These are phyloP conservation scores for Limonius californicus DNA, from an alignment of 1,140 invertebrate species.

Conservation along the genomic window DNA sequence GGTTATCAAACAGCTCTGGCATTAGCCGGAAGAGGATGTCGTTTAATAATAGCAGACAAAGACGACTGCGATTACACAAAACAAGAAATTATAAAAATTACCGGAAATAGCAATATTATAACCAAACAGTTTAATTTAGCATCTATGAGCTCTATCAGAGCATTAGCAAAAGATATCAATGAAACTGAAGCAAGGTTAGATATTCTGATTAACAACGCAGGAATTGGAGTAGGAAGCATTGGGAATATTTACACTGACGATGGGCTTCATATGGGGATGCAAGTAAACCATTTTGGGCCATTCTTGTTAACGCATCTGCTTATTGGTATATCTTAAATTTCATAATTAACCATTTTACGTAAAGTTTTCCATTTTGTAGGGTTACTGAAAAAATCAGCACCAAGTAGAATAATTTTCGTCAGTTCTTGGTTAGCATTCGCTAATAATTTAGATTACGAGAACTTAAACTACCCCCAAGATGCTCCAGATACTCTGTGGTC, in stretches of 20 bases:
- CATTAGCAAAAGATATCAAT: constrained; percentile 50
- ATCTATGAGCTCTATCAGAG: constrained; percentile 49
- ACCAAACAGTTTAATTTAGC: constrained; percentile 46
- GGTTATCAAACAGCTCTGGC: constrained; percentile 41
- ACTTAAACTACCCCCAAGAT: neutral
- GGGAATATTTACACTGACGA: constrained; percentile 54
- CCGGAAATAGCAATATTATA: constrained; percentile 44
- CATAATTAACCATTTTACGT: neutral
- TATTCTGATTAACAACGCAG: constrained; percentile 66
- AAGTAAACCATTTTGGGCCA: constrained; percentile 64
- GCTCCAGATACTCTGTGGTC: no score
- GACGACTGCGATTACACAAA: constrained; percentile 44
- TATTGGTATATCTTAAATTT: constrained; percentile 36
- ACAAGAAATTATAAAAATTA: constrained; percentile 41
- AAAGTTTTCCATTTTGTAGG: constrained; percentile 30
- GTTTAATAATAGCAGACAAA: constrained; percentile 41
- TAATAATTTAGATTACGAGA: neutral
- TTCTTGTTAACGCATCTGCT: constrained; percentile 64
- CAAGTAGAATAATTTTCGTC: constrained; percentile 42
- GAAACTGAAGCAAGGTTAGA: constrained; percentile 50
- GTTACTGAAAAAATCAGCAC: constrained; percentile 45
- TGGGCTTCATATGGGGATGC: constrained; percentile 59
- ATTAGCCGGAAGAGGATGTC: constrained; percentile 39
- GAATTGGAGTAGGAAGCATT: constrained; percentile 51
- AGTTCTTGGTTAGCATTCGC: constrained; percentile 27